Evolutionary conservation across 1,140 invertebrate species (phyloP), one percentile per base, ranked within the genome.

Genomic region (Reticulitermes speratus): DNA sequence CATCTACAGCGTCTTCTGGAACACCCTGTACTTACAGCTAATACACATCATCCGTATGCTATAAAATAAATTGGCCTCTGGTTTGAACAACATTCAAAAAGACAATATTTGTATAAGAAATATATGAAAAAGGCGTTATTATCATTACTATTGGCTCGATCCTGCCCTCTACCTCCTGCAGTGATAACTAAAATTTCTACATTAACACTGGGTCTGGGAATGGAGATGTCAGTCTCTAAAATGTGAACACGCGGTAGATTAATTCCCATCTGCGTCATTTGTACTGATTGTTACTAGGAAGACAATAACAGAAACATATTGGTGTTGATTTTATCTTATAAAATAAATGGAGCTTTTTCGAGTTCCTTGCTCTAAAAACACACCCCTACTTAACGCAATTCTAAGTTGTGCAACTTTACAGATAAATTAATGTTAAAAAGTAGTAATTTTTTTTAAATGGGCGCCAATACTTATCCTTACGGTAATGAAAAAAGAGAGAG

Each of bases 101-200:
- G 65, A 75, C 65, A 75, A 30, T 75, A 75, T 75, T 38, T 30
- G 65, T 75, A 75, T 75, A 75, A 75, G 65, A 75, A 75, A 16
- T 75, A 30, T 75, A 75, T 75, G 25, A 30, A 75, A 75, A 75
- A 75, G 52, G 65, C 65, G 25, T 21, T 75, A 75, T 75, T 75
- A 75, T 75, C n/a, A 8, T 30, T 75, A 75, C n/a, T 25, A 30
- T 2, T 75, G 65, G 65, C 25, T 75, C n/a, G 65, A 12, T 6
- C 3, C 52, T 16, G 25, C 65, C n/a, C 65, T 23, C 65, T 75
- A 30, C 25, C 65, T 25, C 5, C 65, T 11, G n/a, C n/a, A 30
- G 14, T 7, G n/a, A 30, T 12, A 75, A 75, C n/a, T 75, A 75
- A 25, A 75, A n/a, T 7, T 75, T 7, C 14, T 55, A 21, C 52